Percentiles rank a stretch among this genome's conserved stretches.
Conservation (phyloP, 2,797 vertebrate genomes). For the Cercopithecus hamlyni region DNA sequence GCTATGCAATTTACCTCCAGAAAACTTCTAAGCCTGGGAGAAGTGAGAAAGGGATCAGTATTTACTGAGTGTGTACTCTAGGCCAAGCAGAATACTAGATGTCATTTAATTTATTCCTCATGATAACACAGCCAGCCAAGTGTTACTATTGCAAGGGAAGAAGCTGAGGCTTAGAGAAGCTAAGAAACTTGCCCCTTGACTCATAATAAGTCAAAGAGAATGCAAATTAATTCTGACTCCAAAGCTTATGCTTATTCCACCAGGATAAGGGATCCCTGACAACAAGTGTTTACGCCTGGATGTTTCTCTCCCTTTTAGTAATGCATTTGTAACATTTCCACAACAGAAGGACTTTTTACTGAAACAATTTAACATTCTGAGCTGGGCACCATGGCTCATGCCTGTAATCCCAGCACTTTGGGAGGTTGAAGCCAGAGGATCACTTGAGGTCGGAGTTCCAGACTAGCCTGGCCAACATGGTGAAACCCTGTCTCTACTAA, state of each 20-base stretch:
- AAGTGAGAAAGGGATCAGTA: conserved; percentile 2
- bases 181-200: neutral
- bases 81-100: neutral
- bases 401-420: neutral
- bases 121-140: neutral
- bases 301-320: neutral
- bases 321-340: neutral
- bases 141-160: conserved; percentile 15
- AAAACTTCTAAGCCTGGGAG: conserved; percentile 31
- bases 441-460: neutral
- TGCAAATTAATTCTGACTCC: neutral
- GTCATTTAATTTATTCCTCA: conserved; percentile 7
- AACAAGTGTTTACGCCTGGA: neutral
- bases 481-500: no score
- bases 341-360: conserved; percentile 28
- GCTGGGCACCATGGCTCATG: neutral
- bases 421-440: neutral
- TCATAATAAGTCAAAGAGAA: neutral
- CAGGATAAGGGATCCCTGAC: neutral
- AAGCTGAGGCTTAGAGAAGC: neutral
- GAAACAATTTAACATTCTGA: conserved; percentile 35
- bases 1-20: neutral
- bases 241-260: neutral
- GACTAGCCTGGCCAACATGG: neutral
- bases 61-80: neutral